These are phyloP conservation scores for Tethya wilhelma DNA, from an alignment of 37 sponge, comb jelly and placozoan species.

Conservation along the genomic window DNA sequence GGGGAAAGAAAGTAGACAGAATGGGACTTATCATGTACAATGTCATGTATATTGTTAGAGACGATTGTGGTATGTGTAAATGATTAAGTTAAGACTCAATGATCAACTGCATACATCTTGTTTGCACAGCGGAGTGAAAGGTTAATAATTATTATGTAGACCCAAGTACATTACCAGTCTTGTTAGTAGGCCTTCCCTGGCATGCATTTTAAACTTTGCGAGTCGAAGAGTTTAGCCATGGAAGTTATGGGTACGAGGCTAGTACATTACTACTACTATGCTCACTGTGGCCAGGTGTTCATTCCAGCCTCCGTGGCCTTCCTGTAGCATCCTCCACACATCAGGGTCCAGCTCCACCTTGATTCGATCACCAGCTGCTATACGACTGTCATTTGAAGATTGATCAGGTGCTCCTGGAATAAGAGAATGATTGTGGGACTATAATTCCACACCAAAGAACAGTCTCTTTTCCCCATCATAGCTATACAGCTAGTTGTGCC, in stretches of 20 bases:
- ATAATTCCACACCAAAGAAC: neutral
- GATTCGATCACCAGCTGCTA: constrained; percentile 17
- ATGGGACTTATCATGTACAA: no score
- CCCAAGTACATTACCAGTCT: no score
- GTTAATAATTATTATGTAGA: neutral
- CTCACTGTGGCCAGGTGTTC: constrained; percentile 41
- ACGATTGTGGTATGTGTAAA: no score
- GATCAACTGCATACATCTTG: neutral
- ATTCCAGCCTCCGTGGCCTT: constrained; percentile 74
- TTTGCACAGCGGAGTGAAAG: no score
- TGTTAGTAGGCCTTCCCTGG: no score
- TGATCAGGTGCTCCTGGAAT: neutral
- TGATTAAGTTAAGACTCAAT: neutral
- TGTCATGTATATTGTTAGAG: no score
- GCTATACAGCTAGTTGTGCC: no score
- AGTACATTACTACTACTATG: neutral
- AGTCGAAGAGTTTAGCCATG: neutral
- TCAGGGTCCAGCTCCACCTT: constrained; percentile 55
- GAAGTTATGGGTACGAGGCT: no score
- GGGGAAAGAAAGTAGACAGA: neutral
- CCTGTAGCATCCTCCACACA: constrained; percentile 49
- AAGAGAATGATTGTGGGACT: neutral
- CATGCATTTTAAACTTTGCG: neutral
- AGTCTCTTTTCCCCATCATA: no score
- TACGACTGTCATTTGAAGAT: neutral